phyloP scores from a whole-genome alignment of 2,797 vertebrate genomes.

The Thalassophryne amazonica region DNA sequence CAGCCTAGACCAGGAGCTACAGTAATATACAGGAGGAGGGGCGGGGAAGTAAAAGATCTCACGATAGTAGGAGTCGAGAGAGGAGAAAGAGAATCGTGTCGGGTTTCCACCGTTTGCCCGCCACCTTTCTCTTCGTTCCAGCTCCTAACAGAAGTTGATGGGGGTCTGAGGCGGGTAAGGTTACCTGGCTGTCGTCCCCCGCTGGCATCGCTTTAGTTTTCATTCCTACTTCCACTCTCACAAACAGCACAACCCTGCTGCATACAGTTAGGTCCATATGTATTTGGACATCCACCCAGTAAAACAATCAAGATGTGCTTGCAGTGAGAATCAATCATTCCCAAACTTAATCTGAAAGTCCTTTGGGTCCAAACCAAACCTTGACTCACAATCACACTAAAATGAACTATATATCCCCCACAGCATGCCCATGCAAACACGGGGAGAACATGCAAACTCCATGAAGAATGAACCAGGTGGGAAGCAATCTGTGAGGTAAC shows the following conservation, averaged over 20 bases:
- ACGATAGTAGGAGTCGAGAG: constrained; percentile 57
- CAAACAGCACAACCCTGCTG: not conserved
- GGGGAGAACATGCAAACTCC: no score
- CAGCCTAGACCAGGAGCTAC: constrained; percentile 48
- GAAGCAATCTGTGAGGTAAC: no score
- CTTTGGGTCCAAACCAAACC: no score
- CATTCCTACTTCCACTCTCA: constrained; percentile 30
- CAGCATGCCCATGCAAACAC: no score
- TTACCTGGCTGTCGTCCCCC: constrained; percentile 59
- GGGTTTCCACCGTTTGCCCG: constrained; percentile 56
- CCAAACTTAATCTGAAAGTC: no score
- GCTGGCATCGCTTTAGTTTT: constrained; percentile 33
- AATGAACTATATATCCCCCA: no score
- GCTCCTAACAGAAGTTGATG: constrained; percentile 45
- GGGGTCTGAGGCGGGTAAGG: constrained; percentile 59
- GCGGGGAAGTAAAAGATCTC: constrained; percentile 47
- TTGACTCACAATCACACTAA: no score
- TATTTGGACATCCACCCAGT: no score
- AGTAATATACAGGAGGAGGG: constrained; percentile 39
- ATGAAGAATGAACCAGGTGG: no score
- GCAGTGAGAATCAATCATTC: no score
- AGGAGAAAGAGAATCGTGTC: constrained; percentile 58
- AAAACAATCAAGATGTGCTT: no score
- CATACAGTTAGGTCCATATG: constrained; percentile 8
- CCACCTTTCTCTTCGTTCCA: constrained; percentile 43